Base-by-base conservation (phyloP, 2,888 invertebrate genomes). In the Marronus borbonicus region DNA sequence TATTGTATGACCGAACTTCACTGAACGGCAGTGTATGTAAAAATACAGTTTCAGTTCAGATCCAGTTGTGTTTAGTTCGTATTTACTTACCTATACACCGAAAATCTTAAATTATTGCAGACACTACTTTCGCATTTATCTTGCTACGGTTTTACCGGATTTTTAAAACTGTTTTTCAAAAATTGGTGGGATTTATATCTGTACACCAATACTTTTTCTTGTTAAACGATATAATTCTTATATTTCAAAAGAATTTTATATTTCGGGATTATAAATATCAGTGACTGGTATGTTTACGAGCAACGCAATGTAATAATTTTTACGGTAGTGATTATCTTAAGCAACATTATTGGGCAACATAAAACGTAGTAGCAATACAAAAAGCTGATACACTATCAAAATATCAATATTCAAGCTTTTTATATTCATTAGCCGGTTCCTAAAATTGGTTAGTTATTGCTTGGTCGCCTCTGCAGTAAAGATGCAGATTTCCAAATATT, bases 401-500 rank as follows among this genome's bases (percentile, higher is more conserved):
- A 20, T 58, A n/a, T 58, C 20, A 58, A 20, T 20, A 58, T 58
- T 58, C 20, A 58, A 20, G 20, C 20, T 58, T 58, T 58, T 58
- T 58, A 58, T 31, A 62, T 62, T 62, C 10, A 31, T 62, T 62
- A 44, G 10, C 49, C 31, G 44, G 44, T 66, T 66, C 17, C 55
- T 58, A 20, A 20, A 8, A 58, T 58, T 58, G 20, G 4, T 58
- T 64, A 28, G 49, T 39, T 17, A 66, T 62, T 28, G 62, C 14
- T 28, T 28, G 31, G 28, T 31, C 28, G 28, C 24, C 20, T 62
- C 55, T 58, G 20, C 20, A 58, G 20, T 66, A 31, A 20, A 49
- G 44, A 66, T 44, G 66, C 66, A 49, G 66, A 66, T 66, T 66
- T 66, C 66, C 39, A 66, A 66, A 66, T 49, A 49, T 24, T 5